A percentile compares a stretch with the other conserved stretches of the same genome.
phyloP scores from a whole-genome alignment of 2,797 vertebrate species.

The Loris lydekkerianus region DNA sequence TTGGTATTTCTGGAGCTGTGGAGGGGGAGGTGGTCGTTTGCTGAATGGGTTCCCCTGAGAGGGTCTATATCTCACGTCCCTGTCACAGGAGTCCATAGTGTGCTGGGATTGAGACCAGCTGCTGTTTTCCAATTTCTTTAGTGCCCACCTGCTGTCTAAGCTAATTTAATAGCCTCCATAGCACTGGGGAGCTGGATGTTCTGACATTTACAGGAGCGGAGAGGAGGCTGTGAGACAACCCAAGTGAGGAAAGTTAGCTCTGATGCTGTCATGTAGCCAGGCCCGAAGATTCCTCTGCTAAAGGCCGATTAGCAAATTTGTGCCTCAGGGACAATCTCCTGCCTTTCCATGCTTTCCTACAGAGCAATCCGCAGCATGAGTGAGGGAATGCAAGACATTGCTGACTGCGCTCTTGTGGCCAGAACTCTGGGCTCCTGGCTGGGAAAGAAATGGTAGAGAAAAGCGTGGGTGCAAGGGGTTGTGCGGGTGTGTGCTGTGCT shows the following conservation, averaged over 20 bases:
- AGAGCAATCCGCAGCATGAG: slow-evolving; percentile 67
- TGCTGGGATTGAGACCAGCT: slow-evolving; percentile 83
- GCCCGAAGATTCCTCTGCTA: slow-evolving; percentile 70
- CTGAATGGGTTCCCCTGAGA: slow-evolving; percentile 63
- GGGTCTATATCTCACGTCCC: slow-evolving; percentile 67
- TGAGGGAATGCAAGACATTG: slow-evolving; percentile 39
- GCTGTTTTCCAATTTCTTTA: slow-evolving; percentile 87
- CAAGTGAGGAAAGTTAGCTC: slow-evolving; percentile 68
- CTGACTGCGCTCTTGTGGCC: slow-evolving; percentile 33
- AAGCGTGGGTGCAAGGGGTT: background rate
- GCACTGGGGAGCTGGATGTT: slow-evolving; percentile 75
- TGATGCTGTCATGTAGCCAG: slow-evolving; percentile 38
- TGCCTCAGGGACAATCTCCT: slow-evolving; percentile 66
- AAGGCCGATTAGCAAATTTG: slow-evolving; percentile 74
- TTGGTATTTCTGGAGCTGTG: slow-evolving; percentile 23
- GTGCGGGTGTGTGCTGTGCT: background rate
- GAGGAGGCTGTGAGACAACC: slow-evolving; percentile 64
- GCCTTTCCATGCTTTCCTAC: slow-evolving; percentile 26
- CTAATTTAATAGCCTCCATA: slow-evolving; percentile 85
- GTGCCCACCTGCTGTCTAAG: slow-evolving; percentile 86
- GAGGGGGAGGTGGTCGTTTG: slow-evolving; percentile 33
- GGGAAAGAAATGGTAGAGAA: background rate
- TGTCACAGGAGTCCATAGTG: slow-evolving; percentile 76
- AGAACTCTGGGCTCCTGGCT: slow-evolving; percentile 62
- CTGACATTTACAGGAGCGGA: slow-evolving; percentile 12